Base-by-base conservation (phyloP, 2,888 invertebrate species). In the Ellobium chinense region DNA sequence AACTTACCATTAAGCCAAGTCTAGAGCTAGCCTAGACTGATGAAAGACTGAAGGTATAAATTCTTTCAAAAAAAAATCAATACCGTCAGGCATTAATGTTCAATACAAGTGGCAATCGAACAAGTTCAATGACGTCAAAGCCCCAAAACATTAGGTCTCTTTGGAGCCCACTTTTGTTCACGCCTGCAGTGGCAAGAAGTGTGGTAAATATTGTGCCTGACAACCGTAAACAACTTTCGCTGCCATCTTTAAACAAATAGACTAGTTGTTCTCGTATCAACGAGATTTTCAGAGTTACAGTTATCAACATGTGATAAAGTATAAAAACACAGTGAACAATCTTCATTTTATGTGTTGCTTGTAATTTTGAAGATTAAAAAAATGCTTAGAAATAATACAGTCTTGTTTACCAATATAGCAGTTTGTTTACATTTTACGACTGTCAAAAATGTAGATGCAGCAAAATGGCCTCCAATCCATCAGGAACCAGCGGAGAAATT, bases 151-250 rank as follows among this genome's bases (percentile, higher is more conserved):
- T 34, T 54, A 29, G 60, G 37, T n/a, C 24, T n/a, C 39, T 27
- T 37, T 36, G 39, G 62, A 29, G 29, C 36, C 37, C 36, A 24
- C 37, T 73, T 24, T 0, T 37, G 36, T 34, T 73, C 14, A 12
- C 29, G 37, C 1, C 18, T 62, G 60, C 34, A 14, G 12, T 27
- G 29, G 62, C 21, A 0, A 5, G 18, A 60, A 7, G 29, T 62
- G 31, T 34, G 36, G 73, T 73, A 73, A 73, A 73, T 37, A 39
- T 39, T 37, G 60, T 73, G 29, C 75, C 24, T 75, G 62, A 46
- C 75, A 65, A 75, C 75, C n/a, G 65, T 75, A 75, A 75, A 75
- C 65, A 75, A 65, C 62, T 46, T n/a, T 46, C 29, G 68, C 58
- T 60, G 77, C 77, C 77, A 66, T 77, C 31, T 77, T 68, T 46